phyloP scores from a whole-genome alignment of 2,888 invertebrate genomes.

The Apamea crenata region DNA sequence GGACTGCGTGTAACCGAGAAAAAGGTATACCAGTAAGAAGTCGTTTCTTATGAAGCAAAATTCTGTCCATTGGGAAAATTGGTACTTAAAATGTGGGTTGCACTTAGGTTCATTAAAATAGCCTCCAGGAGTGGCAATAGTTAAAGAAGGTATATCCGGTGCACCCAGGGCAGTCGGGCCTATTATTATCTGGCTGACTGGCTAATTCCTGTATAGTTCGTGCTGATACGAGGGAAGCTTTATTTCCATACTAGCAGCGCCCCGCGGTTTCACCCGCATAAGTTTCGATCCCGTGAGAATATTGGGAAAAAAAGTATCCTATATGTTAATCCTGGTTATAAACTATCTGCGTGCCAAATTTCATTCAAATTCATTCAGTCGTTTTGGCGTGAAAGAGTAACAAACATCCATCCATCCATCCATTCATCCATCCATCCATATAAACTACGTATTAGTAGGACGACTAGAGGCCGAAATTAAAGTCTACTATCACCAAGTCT shows the following conservation, averaged over 20 bases:
- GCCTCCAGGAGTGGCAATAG: not conserved
- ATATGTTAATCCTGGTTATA: no score
- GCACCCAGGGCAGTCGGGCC: not conserved
- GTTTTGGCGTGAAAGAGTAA: no score
- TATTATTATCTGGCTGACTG: no score
- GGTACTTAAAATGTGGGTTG: not conserved
- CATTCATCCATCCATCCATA: no score
- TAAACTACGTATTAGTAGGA: no score
- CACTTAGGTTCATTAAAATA: not conserved
- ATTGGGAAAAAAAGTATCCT: no score
- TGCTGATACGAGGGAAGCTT: not conserved
- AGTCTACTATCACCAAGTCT: not conserved
- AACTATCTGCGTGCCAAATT: no score
- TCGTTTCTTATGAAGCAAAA: not conserved
- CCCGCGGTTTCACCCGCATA: no score
- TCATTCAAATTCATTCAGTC: no score
- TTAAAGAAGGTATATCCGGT: not conserved
- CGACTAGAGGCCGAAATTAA: not conserved
- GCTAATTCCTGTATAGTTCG: not conserved
- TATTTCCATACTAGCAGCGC: no score
- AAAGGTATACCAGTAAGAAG: not conserved
- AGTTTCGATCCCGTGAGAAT: no score
- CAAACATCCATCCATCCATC: no score
- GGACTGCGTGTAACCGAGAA: not conserved
- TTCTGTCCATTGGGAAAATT: not conserved